Evolutionary conservation across 1,140 invertebrate genomes (phyloP).

Genomic region (Drusus annulatus): DNA sequence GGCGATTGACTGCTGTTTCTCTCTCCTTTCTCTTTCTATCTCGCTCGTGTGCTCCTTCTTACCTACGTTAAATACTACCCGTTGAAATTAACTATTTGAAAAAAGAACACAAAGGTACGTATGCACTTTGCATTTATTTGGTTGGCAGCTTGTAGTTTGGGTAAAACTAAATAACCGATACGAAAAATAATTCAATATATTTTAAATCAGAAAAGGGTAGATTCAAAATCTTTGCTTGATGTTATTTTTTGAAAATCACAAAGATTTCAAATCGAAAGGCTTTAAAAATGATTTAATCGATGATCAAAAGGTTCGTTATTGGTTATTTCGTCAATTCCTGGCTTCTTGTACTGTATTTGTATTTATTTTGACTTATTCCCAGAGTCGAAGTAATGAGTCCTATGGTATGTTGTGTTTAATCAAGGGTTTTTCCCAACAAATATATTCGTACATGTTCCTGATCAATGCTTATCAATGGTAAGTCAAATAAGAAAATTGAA

Average conservation of each 20-base stretch:
- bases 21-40: conserved; percentile 57
- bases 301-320: neutral
- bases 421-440: neutral
- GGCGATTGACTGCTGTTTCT: conserved; percentile 58
- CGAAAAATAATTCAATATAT: neutral
- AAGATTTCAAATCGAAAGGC: too few species aligned
- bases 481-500: too few species aligned
- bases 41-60: conserved; percentile 57
- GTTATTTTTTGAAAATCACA: too few species aligned
- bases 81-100: conserved; percentile 53
- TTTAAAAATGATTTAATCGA: too few species aligned
- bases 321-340: neutral
- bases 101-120: conserved; percentile 60
- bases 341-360: neutral
- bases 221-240: too few species aligned
- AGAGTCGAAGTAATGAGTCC: conserved; percentile 21
- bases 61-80: conserved; percentile 53
- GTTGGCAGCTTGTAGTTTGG: conserved; percentile 22
- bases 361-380: neutral
- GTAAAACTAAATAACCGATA: neutral
- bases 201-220: too few species aligned
- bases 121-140: conserved; percentile 49
- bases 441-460: neutral
- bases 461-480: too few species aligned
- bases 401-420: neutral